Percentiles rank a stretch among this genome's conserved stretches.
These are phyloP conservation scores for Ceyx margarethae DNA, from an alignment of 2,113 vertebrate species.

Conservation along the genomic window DNA sequence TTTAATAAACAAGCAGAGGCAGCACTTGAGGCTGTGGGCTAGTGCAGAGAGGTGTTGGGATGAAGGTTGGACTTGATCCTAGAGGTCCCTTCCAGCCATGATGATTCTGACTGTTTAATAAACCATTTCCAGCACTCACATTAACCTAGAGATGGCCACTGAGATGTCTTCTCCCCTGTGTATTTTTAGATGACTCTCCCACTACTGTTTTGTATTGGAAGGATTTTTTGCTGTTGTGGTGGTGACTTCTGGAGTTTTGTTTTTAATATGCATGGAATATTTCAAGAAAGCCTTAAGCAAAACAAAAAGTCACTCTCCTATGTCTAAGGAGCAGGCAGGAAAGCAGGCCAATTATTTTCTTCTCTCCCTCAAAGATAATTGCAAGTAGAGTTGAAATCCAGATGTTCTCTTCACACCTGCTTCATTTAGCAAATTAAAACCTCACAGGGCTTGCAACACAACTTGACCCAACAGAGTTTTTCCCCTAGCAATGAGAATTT, in stretches of 20 bases:
- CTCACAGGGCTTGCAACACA: background rate
- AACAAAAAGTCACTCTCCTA: background rate
- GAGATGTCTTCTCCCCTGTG: fast-evolving
- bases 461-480: background rate
- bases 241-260: background rate
- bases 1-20: no score
- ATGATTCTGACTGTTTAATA: background rate
- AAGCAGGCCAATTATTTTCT: background rate
- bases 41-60: no score
- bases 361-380: background rate
- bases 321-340: background rate
- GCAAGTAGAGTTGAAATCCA: background rate
- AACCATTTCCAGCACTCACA: background rate
- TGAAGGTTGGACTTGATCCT: no score
- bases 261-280: background rate
- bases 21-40: no score
- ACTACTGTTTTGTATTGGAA: background rate
- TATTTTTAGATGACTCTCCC: background rate
- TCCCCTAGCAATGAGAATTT: background rate
- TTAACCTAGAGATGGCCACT: background rate
- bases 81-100: no score
- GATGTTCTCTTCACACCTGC: background rate
- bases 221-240: background rate
- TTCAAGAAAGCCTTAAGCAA: background rate
- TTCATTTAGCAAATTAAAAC: background rate